Conservation (phyloP, 2,888 invertebrate species). For the Digitonthophagus gazella region DNA sequence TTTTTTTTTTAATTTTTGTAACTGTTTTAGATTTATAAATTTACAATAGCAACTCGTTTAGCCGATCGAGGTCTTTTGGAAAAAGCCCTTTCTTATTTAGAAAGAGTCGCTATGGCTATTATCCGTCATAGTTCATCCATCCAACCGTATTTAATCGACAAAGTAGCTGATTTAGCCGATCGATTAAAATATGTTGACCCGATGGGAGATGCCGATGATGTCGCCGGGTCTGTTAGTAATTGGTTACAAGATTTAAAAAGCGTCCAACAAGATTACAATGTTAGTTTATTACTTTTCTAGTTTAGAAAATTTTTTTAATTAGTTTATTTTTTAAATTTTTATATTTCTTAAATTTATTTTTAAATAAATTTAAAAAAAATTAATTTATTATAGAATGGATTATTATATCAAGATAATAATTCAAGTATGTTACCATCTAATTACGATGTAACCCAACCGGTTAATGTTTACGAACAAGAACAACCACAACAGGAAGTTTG, state of each 20-base stretch:
- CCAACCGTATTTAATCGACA: slow-evolving; percentile 55
- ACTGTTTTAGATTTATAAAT: slow-evolving; percentile 73
- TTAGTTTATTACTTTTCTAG: slow-evolving; percentile 42
- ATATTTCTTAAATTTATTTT: background rate
- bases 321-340: background rate
- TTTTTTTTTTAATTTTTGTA: background rate
- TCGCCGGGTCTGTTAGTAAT: slow-evolving; percentile 51
- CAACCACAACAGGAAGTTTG: slow-evolving; percentile 34
- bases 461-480: slow-evolving; percentile 24
- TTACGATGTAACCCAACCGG: slow-evolving; percentile 25
- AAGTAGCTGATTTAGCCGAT: slow-evolving; percentile 53
- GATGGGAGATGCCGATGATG: slow-evolving; percentile 38
- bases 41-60: slow-evolving; percentile 74
- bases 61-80: slow-evolving; percentile 74
- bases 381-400: slow-evolving; percentile 36
- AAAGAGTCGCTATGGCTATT: slow-evolving; percentile 71
- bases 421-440: slow-evolving; percentile 22
- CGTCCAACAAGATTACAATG: slow-evolving; percentile 51
- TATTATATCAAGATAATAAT: slow-evolving; percentile 37
- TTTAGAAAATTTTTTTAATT: background rate
- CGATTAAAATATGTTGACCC: slow-evolving; percentile 49
- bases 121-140: slow-evolving; percentile 57
- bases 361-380: background rate
- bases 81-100: slow-evolving; percentile 81
- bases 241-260: slow-evolving; percentile 59